A percentile compares a stretch with the other conserved stretches of the same genome.
phyloP scores from a whole-genome alignment of 2,797 vertebrate genomes.

The Triplophysa yarkandensis region DNA sequence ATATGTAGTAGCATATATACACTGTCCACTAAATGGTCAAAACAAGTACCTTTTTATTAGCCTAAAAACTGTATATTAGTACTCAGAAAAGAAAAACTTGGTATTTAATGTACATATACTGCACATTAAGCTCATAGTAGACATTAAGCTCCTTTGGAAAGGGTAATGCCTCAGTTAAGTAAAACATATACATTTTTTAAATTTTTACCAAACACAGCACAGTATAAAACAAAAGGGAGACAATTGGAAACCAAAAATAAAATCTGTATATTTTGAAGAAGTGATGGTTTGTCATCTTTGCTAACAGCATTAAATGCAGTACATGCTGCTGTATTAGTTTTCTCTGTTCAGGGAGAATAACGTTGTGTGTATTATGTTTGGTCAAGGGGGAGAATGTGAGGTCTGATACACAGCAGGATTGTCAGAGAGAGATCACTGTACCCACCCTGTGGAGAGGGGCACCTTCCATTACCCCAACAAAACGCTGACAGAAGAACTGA shows the following conservation, averaged over 20 bases:
- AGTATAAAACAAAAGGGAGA: too few species aligned
- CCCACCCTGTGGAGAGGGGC: constrained; percentile 50
- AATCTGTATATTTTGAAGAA: neutral
- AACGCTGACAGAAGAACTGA: constrained; percentile 62
- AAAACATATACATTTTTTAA: too few species aligned
- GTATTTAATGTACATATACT: too few species aligned
- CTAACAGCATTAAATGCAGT: neutral
- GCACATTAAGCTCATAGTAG: too few species aligned
- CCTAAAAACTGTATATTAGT: too few species aligned
- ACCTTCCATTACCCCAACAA: constrained; percentile 55
- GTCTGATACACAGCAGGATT: constrained; percentile 46
- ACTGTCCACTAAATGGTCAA: too few species aligned
- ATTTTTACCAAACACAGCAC: too few species aligned
- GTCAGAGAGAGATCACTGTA: constrained; percentile 39
- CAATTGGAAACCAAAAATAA: neutral
- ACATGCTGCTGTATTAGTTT: constrained; percentile 21
- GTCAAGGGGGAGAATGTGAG: constrained; percentile 35
- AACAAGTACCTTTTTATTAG: too few species aligned
- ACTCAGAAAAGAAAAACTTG: too few species aligned
- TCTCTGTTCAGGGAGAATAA: constrained; percentile 38
- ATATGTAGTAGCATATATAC: neutral
- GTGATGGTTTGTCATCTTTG: neutral
- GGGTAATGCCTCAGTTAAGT: too few species aligned
- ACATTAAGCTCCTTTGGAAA: too few species aligned
- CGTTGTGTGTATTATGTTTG: constrained; percentile 25